Base-by-base conservation (phyloP, 2,797 vertebrate species). In the Nasua narica region DNA sequence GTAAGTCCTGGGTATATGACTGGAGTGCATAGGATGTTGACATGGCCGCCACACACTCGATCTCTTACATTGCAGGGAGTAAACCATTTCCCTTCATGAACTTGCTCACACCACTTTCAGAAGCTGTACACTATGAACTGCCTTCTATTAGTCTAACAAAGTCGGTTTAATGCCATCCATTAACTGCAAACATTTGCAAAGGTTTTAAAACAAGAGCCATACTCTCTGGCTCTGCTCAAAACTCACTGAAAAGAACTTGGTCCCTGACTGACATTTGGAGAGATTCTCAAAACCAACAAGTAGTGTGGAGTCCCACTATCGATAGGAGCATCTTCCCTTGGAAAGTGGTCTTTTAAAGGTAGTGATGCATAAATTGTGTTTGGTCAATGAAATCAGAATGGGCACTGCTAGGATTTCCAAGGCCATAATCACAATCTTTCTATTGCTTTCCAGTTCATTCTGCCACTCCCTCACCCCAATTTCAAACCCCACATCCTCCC, bases 161-260 rank as follows among this genome's bases (percentile, higher is more conserved):
- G 50, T 67, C 12, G 27, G 21, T 88, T 93, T 90, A 43, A 96
- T 65, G 91, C 67, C 18, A 92, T 52, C 54, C 40, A 85, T 79
- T 79, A 95, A 95, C n/a, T 74, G 37, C 4, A 85, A 93, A 82
- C 32, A 92, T 67, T 74, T 95, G 58, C 69, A 83, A 94, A 74
- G 40, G 78, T 69, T 96, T 96, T 89, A 82, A 78, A 97, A 50
- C 27, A 91, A 81, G 60, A 74, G 27, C 35, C 54, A 46, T 15
- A 81, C 14, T 37, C 23, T 70, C 58, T 29, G 56, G 78, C 32
- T 92, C 81, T 83, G 13, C 43, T 72, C 60, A 82, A 90, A 96
- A 93, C 54, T 94, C 87, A 79, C 21, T 83, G 18, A 77, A 90
- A 91, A 94, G 43, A 56, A 46, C 5, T 58, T 87, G 12, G 32